Percentiles rank a stretch among this genome's conserved stretches.
These are phyloP conservation scores for Cyrtorhinus lividipennis DNA, from an alignment of 1,140 invertebrate species.

Conservation along the genomic window DNA sequence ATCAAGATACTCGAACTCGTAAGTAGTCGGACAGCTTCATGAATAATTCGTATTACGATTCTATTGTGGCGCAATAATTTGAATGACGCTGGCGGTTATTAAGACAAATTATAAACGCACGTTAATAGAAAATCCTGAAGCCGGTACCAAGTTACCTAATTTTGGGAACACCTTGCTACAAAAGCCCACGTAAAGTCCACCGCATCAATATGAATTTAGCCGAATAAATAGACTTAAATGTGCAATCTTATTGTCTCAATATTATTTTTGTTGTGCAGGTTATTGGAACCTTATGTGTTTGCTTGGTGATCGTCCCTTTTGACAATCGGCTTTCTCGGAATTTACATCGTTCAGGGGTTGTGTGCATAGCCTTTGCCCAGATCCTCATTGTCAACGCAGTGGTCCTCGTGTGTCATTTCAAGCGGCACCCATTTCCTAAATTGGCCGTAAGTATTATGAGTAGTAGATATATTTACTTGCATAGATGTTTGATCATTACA, in stretches of 20 bases:
- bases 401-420: slow-evolving; percentile 39
- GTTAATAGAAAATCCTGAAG: too few species aligned
- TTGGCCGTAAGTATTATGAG: slow-evolving; percentile 34
- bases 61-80: neutral
- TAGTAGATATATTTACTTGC: too few species aligned
- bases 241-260: too few species aligned
- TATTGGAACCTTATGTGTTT: slow-evolving; percentile 35
- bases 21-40: slow-evolving; percentile 10
- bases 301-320: slow-evolving; percentile 39
- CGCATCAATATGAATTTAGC: too few species aligned
- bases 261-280: too few species aligned
- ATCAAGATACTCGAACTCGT: slow-evolving; percentile 35
- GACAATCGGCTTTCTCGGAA: slow-evolving; percentile 33
- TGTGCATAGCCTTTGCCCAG: slow-evolving; percentile 39
- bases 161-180: too few species aligned
- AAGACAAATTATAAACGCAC: too few species aligned
- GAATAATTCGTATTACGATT: neutral
- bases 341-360: slow-evolving; percentile 38
- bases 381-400: slow-evolving; percentile 48
- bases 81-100: neutral
- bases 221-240: too few species aligned
- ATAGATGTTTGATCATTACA: too few species aligned
- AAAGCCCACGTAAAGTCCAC: too few species aligned
- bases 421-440: slow-evolving; percentile 49
- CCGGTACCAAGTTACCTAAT: too few species aligned